These are phyloP conservation scores for Hyposmocoma kahamanoa DNA, from an alignment of 1,140 invertebrate genomes.

Conservation along the genomic window DNA sequence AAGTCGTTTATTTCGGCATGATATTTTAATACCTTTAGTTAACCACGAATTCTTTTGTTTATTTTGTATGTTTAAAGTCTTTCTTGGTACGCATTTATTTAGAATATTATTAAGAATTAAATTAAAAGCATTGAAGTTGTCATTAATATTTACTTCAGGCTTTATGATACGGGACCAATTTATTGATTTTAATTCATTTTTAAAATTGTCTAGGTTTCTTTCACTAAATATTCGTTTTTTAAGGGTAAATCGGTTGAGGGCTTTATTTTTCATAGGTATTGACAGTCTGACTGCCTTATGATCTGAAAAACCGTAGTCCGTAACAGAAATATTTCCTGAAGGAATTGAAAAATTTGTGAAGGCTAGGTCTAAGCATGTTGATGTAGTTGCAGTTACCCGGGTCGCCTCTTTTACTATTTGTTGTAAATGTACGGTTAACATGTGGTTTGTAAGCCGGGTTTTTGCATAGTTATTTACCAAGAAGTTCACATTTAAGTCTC, in stretches of 20 bases:
- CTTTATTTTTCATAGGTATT: not conserved
- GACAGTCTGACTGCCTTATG: not conserved
- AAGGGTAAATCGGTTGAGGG: not conserved
- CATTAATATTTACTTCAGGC: not conserved
- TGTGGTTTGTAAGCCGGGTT: not conserved
- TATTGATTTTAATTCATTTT: not conserved
- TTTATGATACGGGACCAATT: not conserved
- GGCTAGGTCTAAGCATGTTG: not conserved
- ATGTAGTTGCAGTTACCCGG: not conserved
- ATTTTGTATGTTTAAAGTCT: not conserved
- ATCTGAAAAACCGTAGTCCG: conserved; percentile 5
- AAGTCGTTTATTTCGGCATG: conserved; percentile 1
- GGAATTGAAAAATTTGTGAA: not conserved
- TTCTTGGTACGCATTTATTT: conserved; percentile 1
- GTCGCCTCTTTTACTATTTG: conserved; percentile 6
- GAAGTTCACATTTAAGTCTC: conserved; percentile 1
- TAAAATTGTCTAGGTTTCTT: not conserved
- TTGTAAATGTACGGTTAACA: not conserved
- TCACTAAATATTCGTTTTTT: not conserved
- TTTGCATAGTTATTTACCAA: not conserved
- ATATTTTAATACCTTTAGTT: conserved; percentile 1
- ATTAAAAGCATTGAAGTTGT: not conserved
- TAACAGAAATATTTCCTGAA: not conserved
- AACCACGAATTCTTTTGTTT: not conserved
- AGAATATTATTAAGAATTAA: not conserved